Conservation (phyloP, 2,888 invertebrate species). For the Diarsia mendica region DNA sequence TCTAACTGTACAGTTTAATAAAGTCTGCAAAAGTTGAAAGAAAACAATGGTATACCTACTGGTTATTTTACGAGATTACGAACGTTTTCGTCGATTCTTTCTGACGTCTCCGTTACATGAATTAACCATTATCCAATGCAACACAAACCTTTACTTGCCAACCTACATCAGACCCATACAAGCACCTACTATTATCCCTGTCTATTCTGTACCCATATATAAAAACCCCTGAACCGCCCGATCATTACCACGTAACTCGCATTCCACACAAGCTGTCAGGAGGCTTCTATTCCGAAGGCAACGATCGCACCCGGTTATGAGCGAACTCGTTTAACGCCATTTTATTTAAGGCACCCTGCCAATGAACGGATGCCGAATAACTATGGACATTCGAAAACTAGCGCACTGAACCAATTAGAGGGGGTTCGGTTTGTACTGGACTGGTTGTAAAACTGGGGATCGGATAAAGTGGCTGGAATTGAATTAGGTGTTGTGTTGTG, state of each 20-base stretch:
- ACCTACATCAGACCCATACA: not conserved
- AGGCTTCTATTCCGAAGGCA: conserved; percentile 63
- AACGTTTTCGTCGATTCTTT: too few species aligned
- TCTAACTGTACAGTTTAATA: too few species aligned
- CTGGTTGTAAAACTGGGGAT: conserved; percentile 49
- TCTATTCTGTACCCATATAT: not conserved
- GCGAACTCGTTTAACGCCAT: conserved; percentile 72
- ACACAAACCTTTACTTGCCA: not conserved
- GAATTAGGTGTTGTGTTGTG: conserved; percentile 17
- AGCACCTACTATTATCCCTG: not conserved
- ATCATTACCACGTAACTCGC: conserved; percentile 48
- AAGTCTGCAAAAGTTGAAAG: not conserved
- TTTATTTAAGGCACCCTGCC: conserved; percentile 83
- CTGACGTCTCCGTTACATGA: not conserved
- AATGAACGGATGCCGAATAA: conserved; percentile 73
- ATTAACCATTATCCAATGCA: not conserved
- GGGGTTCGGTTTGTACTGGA: conserved; percentile 49
- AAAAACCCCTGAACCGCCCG: not conserved
- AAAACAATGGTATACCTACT: not conserved
- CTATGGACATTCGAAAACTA: conserved; percentile 67
- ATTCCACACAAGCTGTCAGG: conserved; percentile 52
- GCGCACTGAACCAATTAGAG: conserved; percentile 69
- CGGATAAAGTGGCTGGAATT: conserved; percentile 19
- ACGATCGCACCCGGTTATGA: conserved; percentile 75
- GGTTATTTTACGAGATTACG: not conserved